These are phyloP conservation scores for Drosophila vallismaia DNA, from an alignment of 2,888 invertebrate species.

Conservation along the genomic window DNA sequence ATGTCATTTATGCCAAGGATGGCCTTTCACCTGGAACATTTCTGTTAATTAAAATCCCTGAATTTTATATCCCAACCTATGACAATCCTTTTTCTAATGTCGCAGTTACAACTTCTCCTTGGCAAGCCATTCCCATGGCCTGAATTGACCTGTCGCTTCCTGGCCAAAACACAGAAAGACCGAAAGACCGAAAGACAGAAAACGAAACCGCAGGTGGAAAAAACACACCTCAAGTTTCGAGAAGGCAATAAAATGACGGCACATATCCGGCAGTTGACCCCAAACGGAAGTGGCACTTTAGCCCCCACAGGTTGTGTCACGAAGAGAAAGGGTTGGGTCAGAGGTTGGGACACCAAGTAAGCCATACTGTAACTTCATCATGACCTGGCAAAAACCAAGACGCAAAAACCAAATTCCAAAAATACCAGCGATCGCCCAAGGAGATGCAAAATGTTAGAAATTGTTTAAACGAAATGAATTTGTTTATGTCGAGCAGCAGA, in stretches of 20 bases:
- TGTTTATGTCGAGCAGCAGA: slow-evolving; percentile 61
- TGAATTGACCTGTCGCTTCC: slow-evolving; percentile 36
- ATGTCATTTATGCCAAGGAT: background rate
- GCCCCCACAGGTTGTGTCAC: slow-evolving; percentile 42
- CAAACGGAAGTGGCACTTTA: slow-evolving; percentile 66
- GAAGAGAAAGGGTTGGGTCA: slow-evolving; percentile 53
- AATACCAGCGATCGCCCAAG: slow-evolving; percentile 1
- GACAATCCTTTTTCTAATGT: slow-evolving; percentile 41
- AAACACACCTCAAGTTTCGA: slow-evolving; percentile 33
- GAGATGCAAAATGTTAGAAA: slow-evolving; percentile 49
- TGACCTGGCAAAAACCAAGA: slow-evolving; percentile 44
- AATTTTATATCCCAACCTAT: background rate
- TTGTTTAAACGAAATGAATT: slow-evolving; percentile 63
- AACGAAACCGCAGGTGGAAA: slow-evolving; percentile 4
- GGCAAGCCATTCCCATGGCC: slow-evolving; percentile 37
- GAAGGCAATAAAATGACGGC: slow-evolving; percentile 44
- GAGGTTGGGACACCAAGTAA: slow-evolving; percentile 16
- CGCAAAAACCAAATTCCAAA: slow-evolving; percentile 30
- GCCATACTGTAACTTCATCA: background rate
- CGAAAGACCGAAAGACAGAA: slow-evolving; percentile 26
- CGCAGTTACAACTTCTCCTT: slow-evolving; percentile 9
- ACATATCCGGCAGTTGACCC: slow-evolving; percentile 11
- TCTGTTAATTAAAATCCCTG: background rate
- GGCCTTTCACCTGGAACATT: background rate
- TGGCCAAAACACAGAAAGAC: slow-evolving; percentile 38